Evolutionary conservation across 1,140 invertebrate genomes (phyloP), one percentile per base, ranked within the genome.

Genomic region (Glossosoma conforme): DNA sequence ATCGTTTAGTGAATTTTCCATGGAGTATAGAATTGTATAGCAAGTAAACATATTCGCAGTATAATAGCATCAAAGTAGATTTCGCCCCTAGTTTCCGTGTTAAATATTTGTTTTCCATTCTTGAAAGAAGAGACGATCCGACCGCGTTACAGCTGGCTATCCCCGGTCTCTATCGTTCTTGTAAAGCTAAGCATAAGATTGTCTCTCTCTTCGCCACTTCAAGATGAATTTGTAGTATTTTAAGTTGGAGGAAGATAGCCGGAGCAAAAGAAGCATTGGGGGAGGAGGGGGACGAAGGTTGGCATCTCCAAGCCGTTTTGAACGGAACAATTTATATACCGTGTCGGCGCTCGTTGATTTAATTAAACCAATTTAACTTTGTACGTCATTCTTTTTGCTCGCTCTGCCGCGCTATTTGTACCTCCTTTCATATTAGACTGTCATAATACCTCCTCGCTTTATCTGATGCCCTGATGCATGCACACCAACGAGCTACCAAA

Each of bases 351-450:
- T 58, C 56, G 50, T 54, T 50, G 51, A 54, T 58, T 53, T 58
- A 58, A 58, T 58, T 58, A 58, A 58, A 53, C 56, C 56, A 58
- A 58, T 58, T 58, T 58, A 58, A 58, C 48, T 58, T 56, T 58
- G 30, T 42, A 46, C 41, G 36, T 49, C 51, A 49, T 53, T 54
- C 42, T 50, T 58, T 53, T 50, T 28, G 45, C 15, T 32, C 15
- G 36, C 17, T 44, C 13, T 44, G 18, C 30, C 20, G 19, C 43
- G 38, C 38, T 51, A 46, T 54, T 22, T 47, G 52, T 42, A 22
- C 30, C 25, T 35, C 24, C 17, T 44, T 45, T 56, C 47, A 18
- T 32, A 46, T 45, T 42, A 43, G 22, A 37, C 40, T 49, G 52
- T 48, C 52, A 55, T 55, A 55, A 44, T 55, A 40, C 43, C 37